phyloP scores from a whole-genome alignment of 92 coral and sea anemone species.

The Palythoa caribaeorum region DNA sequence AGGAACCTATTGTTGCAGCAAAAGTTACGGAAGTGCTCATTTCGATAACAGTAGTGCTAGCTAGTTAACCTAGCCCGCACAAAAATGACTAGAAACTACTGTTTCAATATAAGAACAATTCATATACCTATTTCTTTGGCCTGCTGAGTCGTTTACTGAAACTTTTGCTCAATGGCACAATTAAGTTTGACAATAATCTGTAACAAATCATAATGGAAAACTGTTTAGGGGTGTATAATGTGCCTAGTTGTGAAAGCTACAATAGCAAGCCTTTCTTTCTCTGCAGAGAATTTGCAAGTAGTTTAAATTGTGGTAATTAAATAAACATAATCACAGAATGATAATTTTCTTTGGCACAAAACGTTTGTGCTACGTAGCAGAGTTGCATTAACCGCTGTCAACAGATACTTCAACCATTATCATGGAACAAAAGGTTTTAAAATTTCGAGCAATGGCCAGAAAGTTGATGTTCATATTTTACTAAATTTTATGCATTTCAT shows the following conservation, averaged over 20 bases:
- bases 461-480: not conserved
- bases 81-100: too few relatives aligned
- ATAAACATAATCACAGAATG: not conserved
- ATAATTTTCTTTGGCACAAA: not conserved
- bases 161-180: conserved; percentile 53
- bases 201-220: not conserved
- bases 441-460: not conserved
- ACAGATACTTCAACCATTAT: not conserved
- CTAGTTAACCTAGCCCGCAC: too few relatives aligned
- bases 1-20: too few relatives aligned
- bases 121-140: conserved; percentile 49
- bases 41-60: too few relatives aligned
- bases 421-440: not conserved
- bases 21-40: too few relatives aligned
- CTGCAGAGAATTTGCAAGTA: not conserved
- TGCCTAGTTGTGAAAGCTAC: conserved; percentile 18
- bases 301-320: not conserved
- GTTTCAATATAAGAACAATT: not conserved
- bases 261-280: not conserved
- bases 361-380: not conserved
- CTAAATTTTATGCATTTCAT: not conserved
- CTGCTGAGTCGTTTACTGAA: conserved; percentile 51
- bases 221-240: not conserved
- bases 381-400: not conserved
- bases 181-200: conserved; percentile 45